These are phyloP conservation scores for Monopterus albus DNA, from an alignment of 2,113 vertebrate genomes.

Conservation along the genomic window DNA sequence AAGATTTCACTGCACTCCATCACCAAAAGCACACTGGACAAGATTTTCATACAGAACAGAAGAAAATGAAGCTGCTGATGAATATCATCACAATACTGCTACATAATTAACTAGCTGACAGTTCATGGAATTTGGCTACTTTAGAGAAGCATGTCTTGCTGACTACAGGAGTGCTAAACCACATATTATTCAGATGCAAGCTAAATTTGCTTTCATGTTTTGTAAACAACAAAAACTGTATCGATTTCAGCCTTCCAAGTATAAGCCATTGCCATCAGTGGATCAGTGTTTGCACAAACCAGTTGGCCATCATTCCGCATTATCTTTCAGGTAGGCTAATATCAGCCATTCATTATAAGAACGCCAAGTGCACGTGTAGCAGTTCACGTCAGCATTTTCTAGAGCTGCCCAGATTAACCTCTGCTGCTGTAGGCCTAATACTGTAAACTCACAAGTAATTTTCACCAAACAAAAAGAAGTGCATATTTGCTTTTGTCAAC, in stretches of 20 bases:
- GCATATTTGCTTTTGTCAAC: conserved; percentile 18
- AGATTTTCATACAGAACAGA: too few species aligned
- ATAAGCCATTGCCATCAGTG: neutral
- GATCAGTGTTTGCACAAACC: conserved; percentile 14
- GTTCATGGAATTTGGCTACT: too few species aligned
- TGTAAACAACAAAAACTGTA: neutral
- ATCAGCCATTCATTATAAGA: conserved; percentile 15
- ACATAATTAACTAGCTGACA: too few species aligned
- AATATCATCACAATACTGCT: too few species aligned
- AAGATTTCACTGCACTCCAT: neutral
- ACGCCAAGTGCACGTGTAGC: too few species aligned
- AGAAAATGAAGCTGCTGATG: too few species aligned
- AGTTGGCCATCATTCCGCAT: neutral
- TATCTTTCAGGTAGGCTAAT: conserved; percentile 23
- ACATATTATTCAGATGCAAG: neutral
- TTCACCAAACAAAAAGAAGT: neutral
- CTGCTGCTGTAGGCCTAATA: too few species aligned
- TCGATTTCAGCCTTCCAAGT: neutral
- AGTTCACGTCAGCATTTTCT: conserved; percentile 90
- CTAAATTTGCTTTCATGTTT: conserved; percentile 8
- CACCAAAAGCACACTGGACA: too few species aligned
- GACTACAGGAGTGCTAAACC: conserved; percentile 10
- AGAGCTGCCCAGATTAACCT: conserved; percentile 93
- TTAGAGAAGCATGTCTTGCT: neutral
- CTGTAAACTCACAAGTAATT: too few species aligned